A percentile compares a stretch with the other conserved stretches of the same genome.
phyloP scores from a whole-genome alignment of 2,113 vertebrate genomes.

The Cricetomys ansorgei region DNA sequence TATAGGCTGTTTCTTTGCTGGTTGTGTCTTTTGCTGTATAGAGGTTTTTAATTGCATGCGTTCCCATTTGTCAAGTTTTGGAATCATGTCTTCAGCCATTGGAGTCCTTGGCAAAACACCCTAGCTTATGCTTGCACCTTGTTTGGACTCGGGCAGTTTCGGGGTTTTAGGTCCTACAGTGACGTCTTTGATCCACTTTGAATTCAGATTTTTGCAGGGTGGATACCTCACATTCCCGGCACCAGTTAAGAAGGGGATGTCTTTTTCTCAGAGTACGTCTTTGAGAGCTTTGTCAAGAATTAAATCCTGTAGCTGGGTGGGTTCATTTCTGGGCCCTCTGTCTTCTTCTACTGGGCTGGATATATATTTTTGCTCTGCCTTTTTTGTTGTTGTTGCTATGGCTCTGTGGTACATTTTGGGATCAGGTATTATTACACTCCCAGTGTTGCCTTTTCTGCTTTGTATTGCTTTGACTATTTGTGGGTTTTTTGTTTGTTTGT shows the following conservation, averaged over 20 bases:
- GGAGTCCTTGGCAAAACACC: neutral
- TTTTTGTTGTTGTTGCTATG: neutral
- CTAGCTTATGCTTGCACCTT: neutral
- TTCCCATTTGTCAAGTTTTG: neutral
- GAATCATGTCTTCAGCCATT: neutral
- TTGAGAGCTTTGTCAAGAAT: neutral
- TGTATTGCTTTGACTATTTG: neutral
- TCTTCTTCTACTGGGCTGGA: neutral
- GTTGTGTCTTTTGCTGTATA: too few species aligned
- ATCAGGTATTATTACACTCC: neutral
- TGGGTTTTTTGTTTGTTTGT: neutral
- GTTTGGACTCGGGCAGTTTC: neutral
- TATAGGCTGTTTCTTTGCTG: neutral
- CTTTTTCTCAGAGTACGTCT: neutral
- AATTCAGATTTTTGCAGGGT: neutral
- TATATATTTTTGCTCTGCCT: neutral
- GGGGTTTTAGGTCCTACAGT: neutral
- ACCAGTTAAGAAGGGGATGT: neutral
- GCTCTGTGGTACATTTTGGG: neutral
- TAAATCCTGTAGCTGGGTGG: neutral
- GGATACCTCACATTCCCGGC: neutral
- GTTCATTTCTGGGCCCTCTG: neutral
- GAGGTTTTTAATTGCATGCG: neutral
- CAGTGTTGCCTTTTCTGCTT: neutral
- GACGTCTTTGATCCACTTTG: neutral